These are phyloP conservation scores for Anagyrus pseudococci DNA, from an alignment of 2,888 invertebrate species.

Conservation along the genomic window DNA sequence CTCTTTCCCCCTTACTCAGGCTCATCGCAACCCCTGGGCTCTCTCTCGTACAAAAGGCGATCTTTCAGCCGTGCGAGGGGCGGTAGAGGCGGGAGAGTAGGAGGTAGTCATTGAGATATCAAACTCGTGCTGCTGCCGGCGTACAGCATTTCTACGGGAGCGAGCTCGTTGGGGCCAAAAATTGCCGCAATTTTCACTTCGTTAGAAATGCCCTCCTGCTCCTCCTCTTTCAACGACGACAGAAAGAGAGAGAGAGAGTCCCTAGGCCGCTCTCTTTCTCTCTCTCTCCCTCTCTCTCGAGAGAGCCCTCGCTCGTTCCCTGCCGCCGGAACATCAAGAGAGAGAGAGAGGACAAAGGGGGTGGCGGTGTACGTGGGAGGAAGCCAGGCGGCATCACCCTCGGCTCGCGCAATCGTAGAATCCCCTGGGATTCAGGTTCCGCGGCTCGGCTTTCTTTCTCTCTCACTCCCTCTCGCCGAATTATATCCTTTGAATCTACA, in stretches of 20 bases:
- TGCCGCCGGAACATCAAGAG: neutral
- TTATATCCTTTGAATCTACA: conserved; percentile 63
- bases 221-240: too few species aligned
- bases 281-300: conserved; percentile 13
- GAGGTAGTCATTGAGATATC: too few species aligned
- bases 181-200: conserved; percentile 58
- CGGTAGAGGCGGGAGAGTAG: too few species aligned
- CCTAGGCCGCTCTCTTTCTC: conserved; percentile 7
- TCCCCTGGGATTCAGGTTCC: conserved; percentile 37
- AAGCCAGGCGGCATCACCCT: neutral
- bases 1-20: neutral
- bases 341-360: neutral
- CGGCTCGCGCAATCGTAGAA: conserved; percentile 38
- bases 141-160: too few species aligned
- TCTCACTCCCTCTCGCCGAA: conserved; percentile 44
- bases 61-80: neutral
- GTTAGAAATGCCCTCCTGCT: conserved; percentile 52
- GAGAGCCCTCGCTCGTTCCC: conserved; percentile 24
- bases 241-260: too few species aligned
- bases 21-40: too few species aligned
- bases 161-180: conserved; percentile 36
- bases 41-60: neutral
- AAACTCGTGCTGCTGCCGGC: too few species aligned
- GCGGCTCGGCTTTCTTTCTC: too few species aligned
- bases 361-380: neutral